Conservation (phyloP, 2,113 vertebrate genomes). For the Alligator mississippiensis region DNA sequence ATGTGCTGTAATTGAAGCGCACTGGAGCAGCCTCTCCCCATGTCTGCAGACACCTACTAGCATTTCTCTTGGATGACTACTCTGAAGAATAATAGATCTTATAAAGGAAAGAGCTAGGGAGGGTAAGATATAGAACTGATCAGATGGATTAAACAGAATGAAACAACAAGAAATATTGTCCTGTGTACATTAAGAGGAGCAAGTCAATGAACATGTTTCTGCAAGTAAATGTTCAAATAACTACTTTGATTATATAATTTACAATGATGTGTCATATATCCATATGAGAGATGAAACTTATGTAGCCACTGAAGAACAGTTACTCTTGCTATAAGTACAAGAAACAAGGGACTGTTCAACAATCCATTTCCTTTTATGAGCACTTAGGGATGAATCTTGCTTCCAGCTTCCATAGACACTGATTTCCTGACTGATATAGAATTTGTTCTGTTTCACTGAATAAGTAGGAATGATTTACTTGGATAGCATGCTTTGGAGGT, state of each 20-base stretch:
- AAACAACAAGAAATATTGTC: not conserved
- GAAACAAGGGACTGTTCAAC: not conserved
- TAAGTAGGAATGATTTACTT: not conserved
- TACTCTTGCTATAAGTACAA: not conserved
- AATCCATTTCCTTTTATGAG: not conserved
- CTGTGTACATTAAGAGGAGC: not conserved
- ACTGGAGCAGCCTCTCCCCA: too few species aligned
- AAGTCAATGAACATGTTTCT: not conserved
- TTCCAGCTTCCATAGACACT: not conserved
- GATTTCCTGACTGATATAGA: not conserved
- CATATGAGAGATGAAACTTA: not conserved
- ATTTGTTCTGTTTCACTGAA: not conserved
- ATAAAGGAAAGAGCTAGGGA: not conserved
- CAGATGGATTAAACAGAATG: not conserved
- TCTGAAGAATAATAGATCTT: not conserved
- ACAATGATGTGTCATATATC: not conserved
- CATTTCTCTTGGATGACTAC: not conserved
- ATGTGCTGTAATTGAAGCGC: too few species aligned
- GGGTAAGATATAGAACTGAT: not conserved
- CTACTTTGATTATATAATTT: not conserved
- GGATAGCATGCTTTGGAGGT: fast-evolving
- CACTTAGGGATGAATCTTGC: not conserved
- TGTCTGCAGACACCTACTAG: too few species aligned
- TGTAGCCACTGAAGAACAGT: not conserved
- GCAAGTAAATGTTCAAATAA: not conserved